Percentiles rank a stretch among this genome's conserved stretches.
These are phyloP conservation scores for Lacanobia oleracea DNA, from an alignment of 2,888 invertebrate species.

Conservation along the genomic window DNA sequence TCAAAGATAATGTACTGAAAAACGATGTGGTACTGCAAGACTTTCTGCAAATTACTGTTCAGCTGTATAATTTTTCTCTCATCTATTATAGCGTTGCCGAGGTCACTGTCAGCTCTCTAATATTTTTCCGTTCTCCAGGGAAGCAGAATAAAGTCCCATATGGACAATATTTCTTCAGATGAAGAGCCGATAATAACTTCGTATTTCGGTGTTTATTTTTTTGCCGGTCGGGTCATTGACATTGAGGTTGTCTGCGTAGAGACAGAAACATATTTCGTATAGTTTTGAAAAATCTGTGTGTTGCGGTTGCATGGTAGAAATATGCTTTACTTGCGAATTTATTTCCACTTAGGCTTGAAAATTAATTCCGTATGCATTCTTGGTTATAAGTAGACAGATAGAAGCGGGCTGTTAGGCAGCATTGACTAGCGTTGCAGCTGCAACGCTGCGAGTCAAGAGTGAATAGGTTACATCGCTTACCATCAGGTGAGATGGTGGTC, in stretches of 20 bases:
- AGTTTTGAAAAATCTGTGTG: no score
- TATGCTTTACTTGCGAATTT: no score
- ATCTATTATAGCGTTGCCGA: not conserved
- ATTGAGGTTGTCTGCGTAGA: not conserved
- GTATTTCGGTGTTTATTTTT: constrained; percentile 23
- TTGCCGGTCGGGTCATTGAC: constrained; percentile 13
- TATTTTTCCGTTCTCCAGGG: constrained; percentile 18
- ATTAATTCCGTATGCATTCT: not conserved
- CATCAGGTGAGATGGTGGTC: no score
- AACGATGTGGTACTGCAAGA: constrained; percentile 21
- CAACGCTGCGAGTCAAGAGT: no score
- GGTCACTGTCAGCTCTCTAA: constrained; percentile 21
- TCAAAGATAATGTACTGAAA: constrained; percentile 37
- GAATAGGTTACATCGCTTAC: no score
- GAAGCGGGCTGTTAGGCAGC: not conserved
- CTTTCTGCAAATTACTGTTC: constrained; percentile 19
- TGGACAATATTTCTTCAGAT: constrained; percentile 36
- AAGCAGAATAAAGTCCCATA: constrained; percentile 16
- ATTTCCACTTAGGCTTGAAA: no score
- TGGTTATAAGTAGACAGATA: not conserved
- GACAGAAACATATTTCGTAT: not conserved
- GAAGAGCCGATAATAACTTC: constrained; percentile 20
- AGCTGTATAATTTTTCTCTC: constrained; percentile 33
- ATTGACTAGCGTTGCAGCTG: not conserved
- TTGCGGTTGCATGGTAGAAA: no score